Conservation (phyloP, 1,140 invertebrate genomes). For the Leptinotarsa texana region DNA sequence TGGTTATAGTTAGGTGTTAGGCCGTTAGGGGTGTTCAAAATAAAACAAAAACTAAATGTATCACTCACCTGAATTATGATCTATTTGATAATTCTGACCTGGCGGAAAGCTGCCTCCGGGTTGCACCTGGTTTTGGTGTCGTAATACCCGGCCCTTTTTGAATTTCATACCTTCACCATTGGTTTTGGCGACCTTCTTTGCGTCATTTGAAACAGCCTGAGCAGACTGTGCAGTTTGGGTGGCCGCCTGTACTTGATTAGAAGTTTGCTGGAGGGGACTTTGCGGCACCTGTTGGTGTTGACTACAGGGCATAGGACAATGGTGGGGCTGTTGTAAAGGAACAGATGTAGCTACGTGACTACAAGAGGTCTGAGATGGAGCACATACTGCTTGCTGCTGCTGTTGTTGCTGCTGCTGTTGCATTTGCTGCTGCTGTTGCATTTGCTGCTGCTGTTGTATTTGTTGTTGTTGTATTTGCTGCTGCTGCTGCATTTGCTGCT, state of each 20-base stretch:
- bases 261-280: slow-evolving; percentile 40
- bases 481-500: too few relatives aligned
- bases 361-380: slow-evolving; percentile 37
- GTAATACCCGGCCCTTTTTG: slow-evolving; percentile 48
- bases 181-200: slow-evolving; percentile 47
- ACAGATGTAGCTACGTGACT: slow-evolving; percentile 35
- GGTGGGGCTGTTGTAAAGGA: slow-evolving; percentile 35
- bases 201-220: slow-evolving; percentile 44
- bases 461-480: too few relatives aligned
- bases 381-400: slow-evolving; percentile 22
- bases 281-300: slow-evolving; percentile 46
- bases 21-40: background rate
- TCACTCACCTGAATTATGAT: slow-evolving; percentile 49
- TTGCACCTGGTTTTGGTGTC: slow-evolving; percentile 46
- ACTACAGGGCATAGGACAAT: slow-evolving; percentile 46
- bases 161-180: slow-evolving; percentile 54
- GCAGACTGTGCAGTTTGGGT: slow-evolving; percentile 51
- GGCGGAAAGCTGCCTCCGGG: slow-evolving; percentile 36
- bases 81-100: slow-evolving; percentile 51
- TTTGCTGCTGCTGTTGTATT: too few relatives aligned
- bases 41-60: background rate
- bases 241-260: slow-evolving; percentile 56
- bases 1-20: too few relatives aligned
- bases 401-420: slow-evolving; percentile 2
- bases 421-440: slow-evolving; percentile 35